These are phyloP conservation scores for Rhea pennata DNA, from an alignment of 2,113 vertebrate species.

Conservation along the genomic window DNA sequence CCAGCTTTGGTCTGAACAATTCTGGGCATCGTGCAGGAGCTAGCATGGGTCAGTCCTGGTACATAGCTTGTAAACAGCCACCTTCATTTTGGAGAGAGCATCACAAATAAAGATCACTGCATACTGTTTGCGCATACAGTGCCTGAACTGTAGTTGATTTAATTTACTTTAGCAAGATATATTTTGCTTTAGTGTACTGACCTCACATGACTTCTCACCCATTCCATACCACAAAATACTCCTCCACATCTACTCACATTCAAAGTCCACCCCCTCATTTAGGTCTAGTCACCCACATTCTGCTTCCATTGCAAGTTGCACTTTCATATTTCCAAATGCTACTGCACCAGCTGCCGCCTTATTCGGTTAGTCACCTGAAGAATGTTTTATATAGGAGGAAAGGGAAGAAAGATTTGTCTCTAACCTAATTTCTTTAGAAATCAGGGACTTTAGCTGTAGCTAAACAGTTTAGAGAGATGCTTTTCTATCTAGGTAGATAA, in stretches of 20 bases:
- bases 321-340: not conserved
- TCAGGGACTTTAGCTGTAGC: not conserved
- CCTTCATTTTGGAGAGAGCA: not conserved
- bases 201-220: not conserved
- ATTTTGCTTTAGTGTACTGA: not conserved
- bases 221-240: not conserved
- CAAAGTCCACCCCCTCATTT: not conserved
- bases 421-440: not conserved
- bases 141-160: not conserved
- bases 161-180: not conserved
- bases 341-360: not conserved
- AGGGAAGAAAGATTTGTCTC: not conserved
- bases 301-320: not conserved
- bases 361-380: not conserved
- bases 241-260: not conserved
- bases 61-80: not conserved
- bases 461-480: not conserved
- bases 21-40: not conserved
- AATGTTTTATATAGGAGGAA: not conserved
- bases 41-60: not conserved
- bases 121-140: not conserved
- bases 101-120: not conserved
- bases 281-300: not conserved
- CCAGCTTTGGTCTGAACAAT: not conserved
- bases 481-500: not conserved